These are phyloP conservation scores for Drosophila gunungcola DNA, from an alignment of 1,140 invertebrate genomes.

Conservation along the genomic window DNA sequence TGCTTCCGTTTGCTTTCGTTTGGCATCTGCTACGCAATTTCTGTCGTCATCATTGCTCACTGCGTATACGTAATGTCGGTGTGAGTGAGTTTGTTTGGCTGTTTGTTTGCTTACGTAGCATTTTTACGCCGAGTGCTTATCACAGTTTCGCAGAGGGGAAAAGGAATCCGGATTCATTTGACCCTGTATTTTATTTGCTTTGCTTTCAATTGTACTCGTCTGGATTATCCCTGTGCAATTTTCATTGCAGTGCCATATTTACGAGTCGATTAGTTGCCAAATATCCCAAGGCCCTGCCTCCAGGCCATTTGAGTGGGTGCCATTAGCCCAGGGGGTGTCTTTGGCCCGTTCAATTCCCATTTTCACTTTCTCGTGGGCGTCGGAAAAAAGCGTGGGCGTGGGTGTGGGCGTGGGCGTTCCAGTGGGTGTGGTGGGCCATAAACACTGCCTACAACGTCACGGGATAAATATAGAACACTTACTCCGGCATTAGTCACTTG, in stretches of 20 bases:
- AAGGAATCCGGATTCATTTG: constrained; percentile 37
- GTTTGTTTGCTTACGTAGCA: constrained; percentile 67
- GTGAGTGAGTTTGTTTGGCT: constrained; percentile 10
- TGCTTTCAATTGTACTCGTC: constrained; percentile 19
- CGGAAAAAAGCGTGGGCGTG: too few relatives aligned
- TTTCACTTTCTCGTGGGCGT: constrained; percentile 29
- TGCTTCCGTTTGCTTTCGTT: constrained; percentile 73
- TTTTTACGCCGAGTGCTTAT: constrained; percentile 30
- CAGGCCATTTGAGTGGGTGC: constrained; percentile 1
- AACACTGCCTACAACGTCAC: constrained; percentile 51
- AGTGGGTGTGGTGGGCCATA: constrained; percentile 18
- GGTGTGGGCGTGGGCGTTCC: constrained; percentile 6
- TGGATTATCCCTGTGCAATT: constrained; percentile 40
- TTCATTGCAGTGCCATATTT: constrained; percentile 62
- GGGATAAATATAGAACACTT: constrained; percentile 50
- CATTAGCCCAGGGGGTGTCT: constrained; percentile 5
- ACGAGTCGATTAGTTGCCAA: constrained; percentile 68
- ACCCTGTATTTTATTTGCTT: constrained; percentile 55
- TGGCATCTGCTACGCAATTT: constrained; percentile 70
- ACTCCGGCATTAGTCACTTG: constrained; percentile 25
- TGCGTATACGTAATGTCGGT: constrained; percentile 73
- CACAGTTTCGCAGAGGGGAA: constrained; percentile 32
- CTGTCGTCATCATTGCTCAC: constrained; percentile 54
- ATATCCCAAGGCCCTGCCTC: neutral
- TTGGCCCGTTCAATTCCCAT: constrained; percentile 16